Base-by-base conservation (phyloP, 2,797 vertebrate genomes). In the Haliaeetus albicilla region DNA sequence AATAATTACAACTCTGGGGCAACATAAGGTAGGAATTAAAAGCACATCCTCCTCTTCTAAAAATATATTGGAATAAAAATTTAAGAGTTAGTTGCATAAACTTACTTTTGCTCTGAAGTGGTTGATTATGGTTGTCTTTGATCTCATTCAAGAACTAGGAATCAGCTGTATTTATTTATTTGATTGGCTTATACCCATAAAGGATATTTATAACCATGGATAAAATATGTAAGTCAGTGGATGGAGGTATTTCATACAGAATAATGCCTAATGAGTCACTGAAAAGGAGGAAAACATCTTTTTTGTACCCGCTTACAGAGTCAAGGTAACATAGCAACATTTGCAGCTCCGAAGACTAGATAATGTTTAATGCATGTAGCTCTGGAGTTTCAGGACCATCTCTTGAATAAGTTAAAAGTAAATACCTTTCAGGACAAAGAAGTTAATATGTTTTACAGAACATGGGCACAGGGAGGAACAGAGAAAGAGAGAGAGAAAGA, bases 371-470 rank as follows among this genome's bases (percentile, higher is more conserved):
- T 90, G 87, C 79, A 63, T 74, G 60, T 54, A 83, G 53, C 56
- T 83, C 7, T 31, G 75, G 71, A 87, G 56, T 82, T 93, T 87
- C 71, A 43, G 51, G 43, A 51, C 60, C 23, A 35, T 83, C 60
- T 87, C 82, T 85, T 91, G 81, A 93, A 91, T 64, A 87, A 77
- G 70, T 68, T 92, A 67, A 93, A 92, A 83, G 56, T 56, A 84
- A 93, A 80, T 87, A 85, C 39, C n/a, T 93, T 60, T 80, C 78
- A 74, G 84, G 68, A 94, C 60, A 93, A 89, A 91, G 56, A 82
- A 93, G 60, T 77, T 94, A 90, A 93, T 96, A 85, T 71, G 31
- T 96, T 96, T 93, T 85, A 90, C 93, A 96, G 95, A 90, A 77
- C 53, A 71, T 28, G 37, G 37, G 71, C 91, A 70, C 64, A 61